Evolutionary conservation across 2,113 vertebrate species (phyloP), one percentile per base, ranked within the genome.

Genomic region (Archocentrus centrarchus): DNA sequence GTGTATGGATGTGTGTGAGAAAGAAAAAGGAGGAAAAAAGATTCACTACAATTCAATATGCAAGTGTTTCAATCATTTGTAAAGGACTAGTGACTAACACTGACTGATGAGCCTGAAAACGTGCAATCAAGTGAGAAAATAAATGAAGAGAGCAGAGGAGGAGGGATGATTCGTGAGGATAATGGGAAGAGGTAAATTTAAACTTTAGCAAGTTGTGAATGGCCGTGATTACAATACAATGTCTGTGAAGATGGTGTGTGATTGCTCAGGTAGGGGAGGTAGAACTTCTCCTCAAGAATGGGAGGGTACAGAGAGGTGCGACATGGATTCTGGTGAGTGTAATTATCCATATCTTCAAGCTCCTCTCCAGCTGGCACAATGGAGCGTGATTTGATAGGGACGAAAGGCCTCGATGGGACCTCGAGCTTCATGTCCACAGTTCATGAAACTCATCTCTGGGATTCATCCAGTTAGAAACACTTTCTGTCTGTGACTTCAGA

Each of bases 141-240:
- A 88, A 87, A 86, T 18, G 81, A 77, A 76, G 68, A 59, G 80
- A 14, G 55, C 3, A 47, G 44, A 70, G 53, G 8, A 53, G 63
- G 84, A 63, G 59, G 68, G 55, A 78, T 27, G 81, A 66, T 78
- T 77, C 41, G 18, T 58, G 64, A 61, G 50, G 79, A 81, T 62
- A 22, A 80, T n/a, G 59, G 22, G 35, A 22, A 61, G 30, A 66
- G 24, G 62, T 57, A 79, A 60, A 89, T 17, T 81, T 59, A 18
- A 88, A 90, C 77, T 87, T 84, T 24, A 44, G 70, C 50, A 62
- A 82, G 58, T 87, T 47, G 86, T 93, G 93, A 95, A 95, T 94
- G 89, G 81, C 84, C 86, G 92, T 95, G 94, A 96, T 96, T 96
- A 96, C 92, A 88, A 91, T 86, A 95, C 93, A 94, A 94, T 94